These are phyloP conservation scores for Rhinoptilus africanus DNA, from an alignment of 2,113 vertebrate genomes.

Conservation along the genomic window DNA sequence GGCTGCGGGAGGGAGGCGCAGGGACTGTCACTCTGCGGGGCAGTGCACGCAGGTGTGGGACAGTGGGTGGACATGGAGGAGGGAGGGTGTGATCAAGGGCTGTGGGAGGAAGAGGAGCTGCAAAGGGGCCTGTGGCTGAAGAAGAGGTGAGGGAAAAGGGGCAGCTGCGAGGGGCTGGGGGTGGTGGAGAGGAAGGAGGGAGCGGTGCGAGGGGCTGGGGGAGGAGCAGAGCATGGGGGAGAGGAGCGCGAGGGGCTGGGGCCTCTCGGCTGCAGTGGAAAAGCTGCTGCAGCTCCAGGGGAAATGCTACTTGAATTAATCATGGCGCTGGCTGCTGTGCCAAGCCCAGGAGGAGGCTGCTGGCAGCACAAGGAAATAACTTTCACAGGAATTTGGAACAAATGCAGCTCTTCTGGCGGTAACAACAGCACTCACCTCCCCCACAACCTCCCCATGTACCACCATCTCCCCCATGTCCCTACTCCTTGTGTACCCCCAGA, in stretches of 20 bases:
- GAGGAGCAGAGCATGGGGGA: slow-evolving; percentile 23
- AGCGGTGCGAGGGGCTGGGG: neutral
- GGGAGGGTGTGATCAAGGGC: neutral
- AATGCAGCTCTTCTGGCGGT: slow-evolving; percentile 62
- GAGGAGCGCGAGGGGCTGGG: slow-evolving; percentile 52
- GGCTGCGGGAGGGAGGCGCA: neutral
- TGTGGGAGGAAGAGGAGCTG: neutral
- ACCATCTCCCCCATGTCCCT: neutral
- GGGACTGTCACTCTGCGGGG: neutral
- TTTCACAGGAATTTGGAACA: slow-evolving; percentile 71
- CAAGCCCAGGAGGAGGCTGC: slow-evolving; percentile 71
- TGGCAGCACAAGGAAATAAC: slow-evolving; percentile 68
- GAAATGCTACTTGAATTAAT: slow-evolving; percentile 72
- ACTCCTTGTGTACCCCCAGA: neutral
- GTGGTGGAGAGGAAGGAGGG: neutral
- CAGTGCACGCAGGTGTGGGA: neutral
- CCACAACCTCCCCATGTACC: slow-evolving; percentile 18
- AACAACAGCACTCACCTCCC: slow-evolving; percentile 56
- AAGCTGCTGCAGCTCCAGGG: slow-evolving; percentile 70
- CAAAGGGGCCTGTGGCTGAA: neutral
- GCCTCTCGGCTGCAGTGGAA: slow-evolving; percentile 68
- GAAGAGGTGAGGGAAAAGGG: neutral
- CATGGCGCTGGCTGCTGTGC: slow-evolving; percentile 70
- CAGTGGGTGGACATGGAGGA: neutral
- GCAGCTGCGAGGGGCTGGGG: slow-evolving; percentile 13